Conservation (phyloP, 1,140 invertebrate genomes). For the Formica selysi region DNA sequence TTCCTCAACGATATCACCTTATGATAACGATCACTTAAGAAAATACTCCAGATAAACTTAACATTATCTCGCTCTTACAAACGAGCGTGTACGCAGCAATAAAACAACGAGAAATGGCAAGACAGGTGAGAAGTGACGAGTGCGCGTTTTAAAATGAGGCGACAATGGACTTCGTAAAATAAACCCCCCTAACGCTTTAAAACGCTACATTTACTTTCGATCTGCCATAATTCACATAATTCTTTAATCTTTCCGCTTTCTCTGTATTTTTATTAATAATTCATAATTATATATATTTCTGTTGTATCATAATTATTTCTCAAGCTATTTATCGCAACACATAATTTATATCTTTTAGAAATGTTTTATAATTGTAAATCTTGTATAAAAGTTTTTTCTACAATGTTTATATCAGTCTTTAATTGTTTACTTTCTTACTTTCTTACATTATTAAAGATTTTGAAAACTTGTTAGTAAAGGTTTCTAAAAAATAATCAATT, state of each 20-base stretch:
- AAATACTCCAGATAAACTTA: constrained; percentile 31
- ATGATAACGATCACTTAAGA: constrained; percentile 31
- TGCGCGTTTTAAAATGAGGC: constrained; percentile 1
- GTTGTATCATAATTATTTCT: background rate
- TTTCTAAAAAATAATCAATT: background rate
- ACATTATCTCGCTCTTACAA: background rate
- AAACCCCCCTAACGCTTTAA: background rate
- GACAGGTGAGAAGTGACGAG: constrained; percentile 59
- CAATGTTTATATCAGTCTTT: background rate
- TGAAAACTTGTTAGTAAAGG: background rate
- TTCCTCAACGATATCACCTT: constrained; percentile 4
- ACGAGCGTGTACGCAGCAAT: background rate
- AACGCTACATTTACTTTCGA: background rate
- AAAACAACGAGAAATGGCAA: constrained; percentile 25
- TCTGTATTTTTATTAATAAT: constrained; percentile 1
- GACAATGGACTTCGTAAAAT: too few relatives aligned
- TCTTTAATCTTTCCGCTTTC: background rate
- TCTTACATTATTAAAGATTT: background rate
- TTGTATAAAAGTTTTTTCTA: background rate
- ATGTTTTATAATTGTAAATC: background rate
- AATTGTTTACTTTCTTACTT: background rate
- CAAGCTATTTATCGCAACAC: background rate
- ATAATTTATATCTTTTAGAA: background rate
- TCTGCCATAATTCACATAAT: background rate
- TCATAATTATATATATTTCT: background rate